Base-by-base conservation (phyloP, 2,797 vertebrate species). In the Eulemur coronatus region DNA sequence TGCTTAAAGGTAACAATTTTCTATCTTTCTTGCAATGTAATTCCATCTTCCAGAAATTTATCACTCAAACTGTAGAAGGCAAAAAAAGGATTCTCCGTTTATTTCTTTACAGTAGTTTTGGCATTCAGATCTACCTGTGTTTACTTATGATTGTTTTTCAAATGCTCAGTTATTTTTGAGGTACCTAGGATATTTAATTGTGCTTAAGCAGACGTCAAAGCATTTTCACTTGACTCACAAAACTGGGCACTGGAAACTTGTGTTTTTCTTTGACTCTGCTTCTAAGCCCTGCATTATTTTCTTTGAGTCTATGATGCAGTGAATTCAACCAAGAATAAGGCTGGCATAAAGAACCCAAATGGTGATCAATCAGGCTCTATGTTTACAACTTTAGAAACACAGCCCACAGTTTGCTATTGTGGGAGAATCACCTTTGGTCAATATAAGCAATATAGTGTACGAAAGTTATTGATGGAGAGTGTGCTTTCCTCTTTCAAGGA, bases 1-100 rank as follows among this genome's bases (percentile, higher is more conserved):
- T 99, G 70, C 98, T 99, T 90, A 99, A 99, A 99, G 99, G 99
- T 99, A 98, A 97, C 69, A 24, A 78, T 95, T 95, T 93, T 35
- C 73, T 95, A 15, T 69, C 95, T 55, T 82, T 73, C 93, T 89
- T 50, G 0, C 65, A 61, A 6, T 87, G 46, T 50, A n/a, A 72
- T 85, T 50, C n/a, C 12, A 6, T 84, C 33, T 84, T 80, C 59
- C 46, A 91, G 69, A 96, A 93, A 78, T 92, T 10, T 41, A 15
- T 90, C 57, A 17, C 86, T 89, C 18, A 93, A 67, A 59, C 43
- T 67, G 8, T 12, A 35, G 15, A 65, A 69, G 43, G 28, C 50
- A 38, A 50, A 50, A 57, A 84, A 46, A 18, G 3, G 8, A 46
- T 28, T 75, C 7, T 55, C 7, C 1, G 14, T 95, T 82, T 84